Percentiles rank a stretch among this genome's conserved stretches.
Conservation (phyloP, 1,140 invertebrate genomes). For the Cryptotermes secundus region DNA sequence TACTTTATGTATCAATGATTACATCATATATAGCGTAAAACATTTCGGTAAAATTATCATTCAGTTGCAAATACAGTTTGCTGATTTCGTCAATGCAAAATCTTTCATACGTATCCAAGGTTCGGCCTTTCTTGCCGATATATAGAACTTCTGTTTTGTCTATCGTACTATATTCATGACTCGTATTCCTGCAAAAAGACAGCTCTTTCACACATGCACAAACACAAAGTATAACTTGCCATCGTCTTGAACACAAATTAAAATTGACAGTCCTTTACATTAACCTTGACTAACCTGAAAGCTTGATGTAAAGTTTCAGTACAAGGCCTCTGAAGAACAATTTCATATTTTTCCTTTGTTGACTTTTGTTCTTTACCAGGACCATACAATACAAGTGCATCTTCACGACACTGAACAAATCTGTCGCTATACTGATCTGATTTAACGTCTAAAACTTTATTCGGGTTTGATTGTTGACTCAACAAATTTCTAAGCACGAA, state of each 20-base stretch:
- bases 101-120: no score
- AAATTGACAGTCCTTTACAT: constrained; percentile 11
- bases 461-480: constrained; percentile 45
- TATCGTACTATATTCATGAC: no score
- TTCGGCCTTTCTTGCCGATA: no score
- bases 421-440: constrained; percentile 64
- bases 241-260: constrained; percentile 26
- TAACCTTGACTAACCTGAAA: constrained; percentile 59
- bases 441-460: constrained; percentile 65
- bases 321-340: constrained; percentile 69
- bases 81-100: no score
- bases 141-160: no score
- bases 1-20: no score
- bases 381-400: constrained; percentile 67
- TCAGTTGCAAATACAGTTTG: no score
- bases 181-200: no score
- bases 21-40: no score
- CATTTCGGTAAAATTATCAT: no score
- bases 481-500: constrained; percentile 35
- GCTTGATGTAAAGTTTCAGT: constrained; percentile 63
- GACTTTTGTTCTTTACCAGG: constrained; percentile 50
- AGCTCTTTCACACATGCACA: neutral
- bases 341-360: constrained; percentile 62
- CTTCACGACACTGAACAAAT: constrained; percentile 63
- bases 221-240: constrained; percentile 26